Conservation (phyloP, 2,113 vertebrate species). For the Siphamia tubifer region DNA sequence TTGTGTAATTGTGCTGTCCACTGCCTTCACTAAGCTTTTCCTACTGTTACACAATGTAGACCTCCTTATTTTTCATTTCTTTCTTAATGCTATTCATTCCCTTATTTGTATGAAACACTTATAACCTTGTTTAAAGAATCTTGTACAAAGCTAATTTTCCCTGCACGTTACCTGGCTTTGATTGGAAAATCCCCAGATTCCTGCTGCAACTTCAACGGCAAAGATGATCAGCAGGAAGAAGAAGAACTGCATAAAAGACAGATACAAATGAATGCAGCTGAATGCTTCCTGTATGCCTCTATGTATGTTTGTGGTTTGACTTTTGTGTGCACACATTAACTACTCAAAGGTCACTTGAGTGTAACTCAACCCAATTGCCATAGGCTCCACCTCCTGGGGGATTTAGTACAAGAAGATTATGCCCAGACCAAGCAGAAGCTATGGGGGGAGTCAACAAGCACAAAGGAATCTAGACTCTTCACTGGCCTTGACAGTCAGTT, state of each 20-base stretch:
- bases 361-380: conserved; percentile 34
- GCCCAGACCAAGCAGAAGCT: conserved; percentile 17
- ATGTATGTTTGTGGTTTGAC: background rate
- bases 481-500: conserved; percentile 45
- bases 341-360: conserved; percentile 51
- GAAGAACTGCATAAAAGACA: conserved; percentile 85
- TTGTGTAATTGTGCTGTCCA: background rate
- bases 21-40: background rate
- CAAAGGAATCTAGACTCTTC: conserved; percentile 16
- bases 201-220: conserved; percentile 92
- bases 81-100: background rate
- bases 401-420: conserved; percentile 67
- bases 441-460: conserved; percentile 10
- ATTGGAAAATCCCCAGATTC: conserved; percentile 94
- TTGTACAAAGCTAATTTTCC: background rate
- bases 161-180: conserved; percentile 84
- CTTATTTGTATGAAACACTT: background rate
- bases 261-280: conserved; percentile 8
- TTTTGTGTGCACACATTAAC: background rate
- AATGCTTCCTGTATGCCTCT: background rate
- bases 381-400: conserved; percentile 42
- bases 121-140: background rate
- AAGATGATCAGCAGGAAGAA: conserved; percentile 94
- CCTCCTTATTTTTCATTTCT: too few relatives aligned
- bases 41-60: too few relatives aligned